These are phyloP conservation scores for Dendrocincla fuliginosa DNA, from an alignment of 2,797 vertebrate species.

Conservation along the genomic window DNA sequence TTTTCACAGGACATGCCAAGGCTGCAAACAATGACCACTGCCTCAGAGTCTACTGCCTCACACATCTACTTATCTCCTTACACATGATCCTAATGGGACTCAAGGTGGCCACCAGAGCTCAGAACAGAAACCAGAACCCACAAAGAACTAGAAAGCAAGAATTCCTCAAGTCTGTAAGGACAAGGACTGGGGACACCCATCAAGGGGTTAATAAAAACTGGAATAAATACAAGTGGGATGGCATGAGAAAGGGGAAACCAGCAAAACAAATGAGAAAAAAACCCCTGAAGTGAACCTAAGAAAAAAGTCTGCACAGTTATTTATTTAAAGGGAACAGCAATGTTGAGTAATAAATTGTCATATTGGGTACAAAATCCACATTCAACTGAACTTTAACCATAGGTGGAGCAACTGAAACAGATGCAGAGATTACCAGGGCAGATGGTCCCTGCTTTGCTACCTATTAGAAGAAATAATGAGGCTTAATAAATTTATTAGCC, in stretches of 20 bases:
- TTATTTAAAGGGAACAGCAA: background rate
- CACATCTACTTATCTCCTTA: background rate
- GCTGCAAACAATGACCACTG: background rate
- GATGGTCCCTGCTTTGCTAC: background rate
- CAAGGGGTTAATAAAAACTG: background rate
- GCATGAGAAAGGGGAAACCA: background rate
- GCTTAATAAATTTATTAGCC: background rate
- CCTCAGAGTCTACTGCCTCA: background rate
- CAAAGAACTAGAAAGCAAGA: background rate
- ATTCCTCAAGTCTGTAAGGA: background rate
- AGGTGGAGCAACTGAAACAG: background rate
- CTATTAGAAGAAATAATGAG: background rate
- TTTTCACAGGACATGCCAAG: background rate
- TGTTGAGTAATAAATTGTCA: background rate
- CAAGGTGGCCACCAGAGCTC: background rate
- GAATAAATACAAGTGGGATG: background rate
- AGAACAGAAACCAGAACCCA: background rate
- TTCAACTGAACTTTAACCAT: background rate
- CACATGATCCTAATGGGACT: accelerated
- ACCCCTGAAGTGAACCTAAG: background rate
- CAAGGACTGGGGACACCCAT: accelerated
- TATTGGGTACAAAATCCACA: background rate
- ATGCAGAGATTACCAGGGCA: background rate
- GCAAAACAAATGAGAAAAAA: background rate
- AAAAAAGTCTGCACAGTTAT: background rate